These are phyloP conservation scores for Nasonia oneida DNA, from an alignment of 2,888 invertebrate species.

Conservation along the genomic window DNA sequence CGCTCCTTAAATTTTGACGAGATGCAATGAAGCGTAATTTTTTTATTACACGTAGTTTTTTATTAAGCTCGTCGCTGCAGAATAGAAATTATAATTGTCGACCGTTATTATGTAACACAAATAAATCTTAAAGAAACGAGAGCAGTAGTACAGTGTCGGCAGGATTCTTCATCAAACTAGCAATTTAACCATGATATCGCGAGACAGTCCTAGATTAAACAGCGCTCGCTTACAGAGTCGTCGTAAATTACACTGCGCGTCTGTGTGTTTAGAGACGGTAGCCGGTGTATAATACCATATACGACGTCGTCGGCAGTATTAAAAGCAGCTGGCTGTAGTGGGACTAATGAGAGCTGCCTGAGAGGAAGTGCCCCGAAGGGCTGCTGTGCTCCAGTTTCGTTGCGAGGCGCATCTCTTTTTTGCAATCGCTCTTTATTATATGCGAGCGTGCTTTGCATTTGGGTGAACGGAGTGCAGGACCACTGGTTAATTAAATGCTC, in stretches of 20 bases:
- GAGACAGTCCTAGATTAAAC: background rate
- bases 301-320: background rate
- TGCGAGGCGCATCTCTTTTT: background rate
- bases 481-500: background rate
- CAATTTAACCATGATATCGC: background rate
- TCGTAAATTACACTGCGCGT: constrained; percentile 14
- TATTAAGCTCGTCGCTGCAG: background rate
- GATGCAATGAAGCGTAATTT: background rate
- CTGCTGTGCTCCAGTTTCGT: background rate
- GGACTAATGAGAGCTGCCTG: background rate
- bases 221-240: background rate
- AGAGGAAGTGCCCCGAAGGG: background rate
- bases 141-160: background rate
- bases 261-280: background rate
- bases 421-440: background rate
- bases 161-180: background rate
- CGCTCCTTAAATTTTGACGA: background rate
- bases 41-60: background rate
- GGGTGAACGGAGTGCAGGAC: background rate
- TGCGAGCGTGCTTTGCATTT: background rate
- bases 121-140: background rate
- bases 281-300: background rate
- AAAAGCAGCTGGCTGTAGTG: background rate
- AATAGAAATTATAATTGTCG: background rate
- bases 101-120: background rate